A percentile compares a stretch with the other conserved stretches of the same genome.
Conservation (phyloP, 2,888 invertebrate species). For the Oxytorus armatus region DNA sequence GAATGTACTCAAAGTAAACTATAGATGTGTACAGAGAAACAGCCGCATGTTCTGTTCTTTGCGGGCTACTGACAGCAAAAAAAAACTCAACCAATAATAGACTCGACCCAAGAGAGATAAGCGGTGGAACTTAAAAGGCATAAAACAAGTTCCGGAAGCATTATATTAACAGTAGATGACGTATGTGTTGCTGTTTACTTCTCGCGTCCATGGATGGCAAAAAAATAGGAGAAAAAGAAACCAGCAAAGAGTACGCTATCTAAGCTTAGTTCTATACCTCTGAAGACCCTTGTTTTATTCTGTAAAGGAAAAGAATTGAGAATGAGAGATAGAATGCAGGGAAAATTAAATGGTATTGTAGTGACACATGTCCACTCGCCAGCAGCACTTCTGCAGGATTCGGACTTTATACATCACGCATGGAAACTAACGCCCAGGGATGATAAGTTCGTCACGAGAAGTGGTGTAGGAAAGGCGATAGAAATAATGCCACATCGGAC, state of each 20-base stretch:
- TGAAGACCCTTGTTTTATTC: too few relatives aligned
- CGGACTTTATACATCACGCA: background rate
- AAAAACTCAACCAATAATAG: background rate
- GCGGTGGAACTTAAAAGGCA: background rate
- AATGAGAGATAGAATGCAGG: too few relatives aligned
- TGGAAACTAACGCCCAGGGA: too few relatives aligned
- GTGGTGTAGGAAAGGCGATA: background rate
- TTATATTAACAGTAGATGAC: too few relatives aligned
- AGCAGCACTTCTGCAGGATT: background rate
- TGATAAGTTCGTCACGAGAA: background rate
- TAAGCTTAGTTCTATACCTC: too few relatives aligned
- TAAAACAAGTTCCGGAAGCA: background rate
- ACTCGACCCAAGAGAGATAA: background rate
- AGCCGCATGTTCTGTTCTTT: constrained; percentile 3
- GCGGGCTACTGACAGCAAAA: background rate
- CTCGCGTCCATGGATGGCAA: too few relatives aligned
- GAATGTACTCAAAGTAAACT: constrained; percentile 79
- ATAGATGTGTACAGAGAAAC: constrained; percentile 63
- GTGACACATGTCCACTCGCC: background rate
- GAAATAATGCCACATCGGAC: background rate
- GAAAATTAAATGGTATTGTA: background rate
- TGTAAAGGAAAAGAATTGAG: too few relatives aligned
- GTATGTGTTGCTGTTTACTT: too few relatives aligned
- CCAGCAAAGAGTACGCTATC: too few relatives aligned
- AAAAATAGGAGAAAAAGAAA: too few relatives aligned